Evolutionary conservation across 2,888 invertebrate species (phyloP).

Genomic region (Sphinx pinastri): DNA sequence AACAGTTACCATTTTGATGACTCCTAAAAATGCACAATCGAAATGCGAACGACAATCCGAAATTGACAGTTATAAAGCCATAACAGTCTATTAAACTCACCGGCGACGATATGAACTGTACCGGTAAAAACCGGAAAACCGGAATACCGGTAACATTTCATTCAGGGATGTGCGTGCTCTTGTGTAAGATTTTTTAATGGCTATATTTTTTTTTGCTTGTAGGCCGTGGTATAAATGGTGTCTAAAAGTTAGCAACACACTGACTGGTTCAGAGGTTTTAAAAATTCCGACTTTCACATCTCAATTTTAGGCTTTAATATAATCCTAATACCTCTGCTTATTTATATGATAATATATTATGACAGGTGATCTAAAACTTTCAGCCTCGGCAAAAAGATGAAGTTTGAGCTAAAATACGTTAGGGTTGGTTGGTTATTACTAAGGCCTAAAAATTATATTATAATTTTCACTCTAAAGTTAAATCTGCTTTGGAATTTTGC

Average conservation of each 20-base stretch:
- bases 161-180: conserved; percentile 14
- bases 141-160: conserved; percentile 32
- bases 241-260: not conserved
- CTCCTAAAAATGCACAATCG: conserved; percentile 24
- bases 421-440: too few relatives aligned
- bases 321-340: too few relatives aligned
- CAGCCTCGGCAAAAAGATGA: too few relatives aligned
- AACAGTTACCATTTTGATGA: conserved; percentile 24
- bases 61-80: conserved; percentile 29
- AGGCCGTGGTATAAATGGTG: not conserved
- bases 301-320: too few relatives aligned
- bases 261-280: not conserved
- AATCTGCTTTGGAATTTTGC: too few relatives aligned
- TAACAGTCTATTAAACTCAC: conserved; percentile 29
- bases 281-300: too few relatives aligned
- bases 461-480: too few relatives aligned
- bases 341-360: too few relatives aligned
- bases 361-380: too few relatives aligned
- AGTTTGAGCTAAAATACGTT: too few relatives aligned
- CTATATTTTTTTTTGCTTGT: not conserved
- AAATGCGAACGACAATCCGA: conserved; percentile 24
- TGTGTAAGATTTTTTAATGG: not conserved
- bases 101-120: conserved; percentile 26
- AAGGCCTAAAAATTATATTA: too few relatives aligned
- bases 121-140: conserved; percentile 29